Evolutionary conservation across 2,113 vertebrate species (phyloP).

Genomic region (Pica pica): DNA sequence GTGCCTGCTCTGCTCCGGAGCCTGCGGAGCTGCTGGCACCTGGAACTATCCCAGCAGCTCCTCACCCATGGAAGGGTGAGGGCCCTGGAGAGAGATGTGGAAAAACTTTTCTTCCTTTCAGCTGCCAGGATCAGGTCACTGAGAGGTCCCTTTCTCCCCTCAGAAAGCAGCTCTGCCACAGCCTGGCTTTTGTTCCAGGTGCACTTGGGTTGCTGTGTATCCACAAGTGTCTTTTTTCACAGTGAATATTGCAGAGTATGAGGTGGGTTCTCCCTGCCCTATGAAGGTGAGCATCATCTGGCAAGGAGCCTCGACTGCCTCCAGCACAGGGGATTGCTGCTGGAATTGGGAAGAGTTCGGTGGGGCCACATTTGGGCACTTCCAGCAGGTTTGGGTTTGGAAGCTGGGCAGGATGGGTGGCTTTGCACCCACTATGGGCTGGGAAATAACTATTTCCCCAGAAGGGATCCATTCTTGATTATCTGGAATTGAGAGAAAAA

Average conservation of each 20-base stretch:
- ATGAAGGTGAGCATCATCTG: not conserved
- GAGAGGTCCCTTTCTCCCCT: not conserved
- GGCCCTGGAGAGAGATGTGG: accelerated
- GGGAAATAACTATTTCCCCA: accelerated
- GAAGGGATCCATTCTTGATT: not conserved
- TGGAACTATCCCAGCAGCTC: not conserved
- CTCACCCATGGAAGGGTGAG: not conserved
- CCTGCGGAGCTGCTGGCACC: accelerated
- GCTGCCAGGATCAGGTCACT: not conserved
- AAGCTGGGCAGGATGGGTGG: not conserved
- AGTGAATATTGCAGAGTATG: accelerated
- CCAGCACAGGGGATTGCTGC: not conserved
- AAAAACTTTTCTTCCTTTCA: not conserved
- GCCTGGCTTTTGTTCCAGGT: not conserved
- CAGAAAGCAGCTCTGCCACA: not conserved
- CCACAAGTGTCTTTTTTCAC: not conserved
- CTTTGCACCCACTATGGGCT: accelerated
- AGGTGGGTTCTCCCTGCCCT: not conserved
- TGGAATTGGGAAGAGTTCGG: accelerated
- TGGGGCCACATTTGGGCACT: accelerated
- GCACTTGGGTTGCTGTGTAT: accelerated
- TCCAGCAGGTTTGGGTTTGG: not conserved
- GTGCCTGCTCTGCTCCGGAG: not conserved
- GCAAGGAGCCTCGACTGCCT: accelerated
- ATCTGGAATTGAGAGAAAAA: not conserved